Percentiles rank a stretch among this genome's conserved stretches.
Evolutionary conservation across 2,113 vertebrate species (phyloP).

Genomic region (Aix galericulata): DNA sequence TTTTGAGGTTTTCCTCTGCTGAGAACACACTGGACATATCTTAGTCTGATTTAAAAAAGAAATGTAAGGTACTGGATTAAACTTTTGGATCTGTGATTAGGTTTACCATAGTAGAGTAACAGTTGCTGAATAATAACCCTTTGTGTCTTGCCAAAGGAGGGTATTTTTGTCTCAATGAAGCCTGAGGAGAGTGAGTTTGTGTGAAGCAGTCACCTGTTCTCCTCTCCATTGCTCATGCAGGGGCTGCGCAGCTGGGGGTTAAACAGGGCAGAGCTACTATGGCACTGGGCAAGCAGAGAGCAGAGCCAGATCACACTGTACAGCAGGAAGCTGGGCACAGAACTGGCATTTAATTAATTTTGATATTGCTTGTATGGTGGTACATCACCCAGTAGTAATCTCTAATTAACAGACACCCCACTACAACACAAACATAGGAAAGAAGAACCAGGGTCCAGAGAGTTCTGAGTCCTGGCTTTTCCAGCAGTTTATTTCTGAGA

Average conservation of each 20-base stretch:
- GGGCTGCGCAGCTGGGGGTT: neutral
- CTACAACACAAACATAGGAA: neutral
- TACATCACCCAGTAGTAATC: constrained; percentile 4
- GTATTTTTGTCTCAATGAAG: neutral
- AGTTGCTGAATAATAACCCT: neutral
- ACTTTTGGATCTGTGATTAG: neutral
- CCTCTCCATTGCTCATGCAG: neutral
- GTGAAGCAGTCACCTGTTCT: neutral
- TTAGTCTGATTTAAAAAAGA: neutral
- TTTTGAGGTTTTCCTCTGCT: neutral
- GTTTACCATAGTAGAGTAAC: neutral
- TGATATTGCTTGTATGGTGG: neutral
- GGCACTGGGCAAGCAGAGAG: neutral
- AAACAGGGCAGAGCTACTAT: neutral
- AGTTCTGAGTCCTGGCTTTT: neutral
- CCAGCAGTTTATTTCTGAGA: neutral
- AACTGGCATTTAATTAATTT: constrained; percentile 16
- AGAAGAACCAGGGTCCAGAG: neutral
- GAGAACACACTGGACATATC: fast-evolving
- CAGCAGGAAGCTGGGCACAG: constrained; percentile 29
- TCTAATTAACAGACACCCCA: neutral
- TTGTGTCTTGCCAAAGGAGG: neutral
- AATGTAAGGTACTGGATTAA: neutral
- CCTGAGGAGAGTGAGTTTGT: neutral
- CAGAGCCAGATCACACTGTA: neutral